Evolutionary conservation across 2,797 vertebrate species (phyloP), one percentile per base, ranked within the genome.

Genomic region (Thripadectes ignobilis): DNA sequence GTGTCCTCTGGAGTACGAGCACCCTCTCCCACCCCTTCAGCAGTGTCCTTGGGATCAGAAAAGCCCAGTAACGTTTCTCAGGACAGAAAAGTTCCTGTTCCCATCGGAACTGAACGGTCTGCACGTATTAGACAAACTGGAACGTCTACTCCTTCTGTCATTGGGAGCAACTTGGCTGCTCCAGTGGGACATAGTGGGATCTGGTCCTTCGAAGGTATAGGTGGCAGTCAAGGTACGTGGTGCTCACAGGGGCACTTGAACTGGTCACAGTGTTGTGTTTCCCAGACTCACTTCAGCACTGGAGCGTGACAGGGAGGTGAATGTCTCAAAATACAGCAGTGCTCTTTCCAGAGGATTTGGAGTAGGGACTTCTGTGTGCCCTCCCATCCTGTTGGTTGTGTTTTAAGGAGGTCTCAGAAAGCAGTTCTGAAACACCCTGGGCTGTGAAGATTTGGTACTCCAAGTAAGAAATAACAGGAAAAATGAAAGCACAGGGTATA

Each of bases 201-300:
- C 96, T 98, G 98, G 98, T 98, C 98, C 94, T 98, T 98, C 73
- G 98, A 98, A 98, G 98, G 98, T 57, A 98, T 98, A 96, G 98
- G 98, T 95, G 98, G 98, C 93, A 98, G 86, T 97, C 97, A 98
- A 98, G 98, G 98, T 98, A 98, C 1, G 97, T 91, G 29, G 8
- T 20, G 39, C 29, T 69, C 15, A 5, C 3, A 26, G 48, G 10
- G 19, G 32, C 13, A 0, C 55, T 58, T 63, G 20, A 26, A 1
- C 17, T 34, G 30, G 22, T 38, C 27, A 2, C 51, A 4, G 2
- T 26, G 0, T 3, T n/a, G 49, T 30, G 18, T 54, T 86, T 75
- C 68, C 43, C 23, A 30, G 1, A 8, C 9, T 48, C 45, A 18
- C 10, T 16, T 54, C 45, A 59, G 58, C 54, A 26, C 3, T 7